Evolutionary conservation across 1,140 invertebrate species (phyloP).

Genomic region (Argopecten irradians): DNA sequence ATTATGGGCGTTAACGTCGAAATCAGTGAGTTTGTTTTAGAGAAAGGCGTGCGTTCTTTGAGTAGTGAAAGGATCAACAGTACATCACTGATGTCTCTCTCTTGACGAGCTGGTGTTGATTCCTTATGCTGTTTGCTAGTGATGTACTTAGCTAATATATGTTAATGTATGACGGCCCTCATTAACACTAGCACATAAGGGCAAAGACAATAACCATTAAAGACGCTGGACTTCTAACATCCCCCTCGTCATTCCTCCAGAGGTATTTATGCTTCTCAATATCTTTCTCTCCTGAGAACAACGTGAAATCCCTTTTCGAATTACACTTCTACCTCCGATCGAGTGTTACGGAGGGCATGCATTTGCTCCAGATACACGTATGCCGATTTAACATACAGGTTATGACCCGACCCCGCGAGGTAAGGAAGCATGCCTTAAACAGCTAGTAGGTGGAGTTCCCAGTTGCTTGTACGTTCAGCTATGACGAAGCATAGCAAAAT

Average conservation of each 20-base stretch:
- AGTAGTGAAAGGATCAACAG: too few relatives aligned
- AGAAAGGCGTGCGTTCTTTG: too few relatives aligned
- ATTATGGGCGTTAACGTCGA: too few relatives aligned
- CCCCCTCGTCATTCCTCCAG: conserved; percentile 55
- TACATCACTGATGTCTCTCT: too few relatives aligned
- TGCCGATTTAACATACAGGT: conserved; percentile 77
- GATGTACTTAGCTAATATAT: conserved; percentile 11
- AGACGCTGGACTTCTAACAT: conserved; percentile 57
- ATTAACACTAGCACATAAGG: conserved; percentile 52
- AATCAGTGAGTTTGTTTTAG: too few relatives aligned
- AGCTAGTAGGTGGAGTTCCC: conserved; percentile 45
- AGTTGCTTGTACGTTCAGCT: conserved; percentile 62
- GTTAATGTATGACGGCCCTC: conserved; percentile 49
- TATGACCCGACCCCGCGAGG: conserved; percentile 77
- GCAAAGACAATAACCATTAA: conserved; percentile 54
- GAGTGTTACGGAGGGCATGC: conserved; percentile 59
- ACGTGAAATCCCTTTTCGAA: conserved; percentile 55
- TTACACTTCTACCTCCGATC: conserved; percentile 58
- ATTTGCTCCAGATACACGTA: conserved; percentile 78
- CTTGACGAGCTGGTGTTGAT: too few relatives aligned
- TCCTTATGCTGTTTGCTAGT: conserved; percentile 57
- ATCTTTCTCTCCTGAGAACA: conserved; percentile 62
- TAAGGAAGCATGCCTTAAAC: conserved; percentile 74
- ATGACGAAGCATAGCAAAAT: conserved; percentile 51
- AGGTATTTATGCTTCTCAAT: conserved; percentile 69